A percentile compares a stretch with the other conserved stretches of the same genome.
Conservation (phyloP, 2,797 vertebrate species). For the Euphonia xanthogaster region DNA sequence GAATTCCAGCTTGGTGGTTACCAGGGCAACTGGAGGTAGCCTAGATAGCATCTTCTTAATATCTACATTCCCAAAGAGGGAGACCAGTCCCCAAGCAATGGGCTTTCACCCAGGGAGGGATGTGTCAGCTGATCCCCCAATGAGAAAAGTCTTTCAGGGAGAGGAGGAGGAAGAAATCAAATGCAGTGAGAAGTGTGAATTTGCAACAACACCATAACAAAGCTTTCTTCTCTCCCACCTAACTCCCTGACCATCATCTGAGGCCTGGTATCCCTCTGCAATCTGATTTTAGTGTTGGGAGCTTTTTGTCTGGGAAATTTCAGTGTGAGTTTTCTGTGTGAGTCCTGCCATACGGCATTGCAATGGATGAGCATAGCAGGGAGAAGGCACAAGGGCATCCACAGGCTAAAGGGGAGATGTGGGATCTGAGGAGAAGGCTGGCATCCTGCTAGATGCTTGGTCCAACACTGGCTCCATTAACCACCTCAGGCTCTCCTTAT, state of each 20-base stretch:
- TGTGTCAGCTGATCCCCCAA: not conserved
- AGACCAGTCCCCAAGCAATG: not conserved
- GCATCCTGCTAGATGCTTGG: not conserved
- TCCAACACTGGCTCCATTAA: not conserved
- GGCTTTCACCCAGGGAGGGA: not conserved
- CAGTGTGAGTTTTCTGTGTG: not conserved
- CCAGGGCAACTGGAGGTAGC: not conserved
- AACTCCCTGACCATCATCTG: not conserved
- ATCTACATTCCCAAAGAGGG: rapidly evolving
- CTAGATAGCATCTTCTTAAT: not conserved
- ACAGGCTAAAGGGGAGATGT: not conserved
- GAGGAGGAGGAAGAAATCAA: not conserved
- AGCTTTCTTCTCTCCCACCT: not conserved
- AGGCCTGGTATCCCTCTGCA: not conserved
- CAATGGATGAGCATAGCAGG: not conserved
- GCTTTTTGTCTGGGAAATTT: not conserved
- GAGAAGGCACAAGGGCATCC: not conserved
- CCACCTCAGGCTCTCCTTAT: not conserved
- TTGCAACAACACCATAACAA: not conserved
- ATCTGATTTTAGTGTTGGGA: not conserved
- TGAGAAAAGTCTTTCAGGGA: not conserved
- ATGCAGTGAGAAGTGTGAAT: not conserved
- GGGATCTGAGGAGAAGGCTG: not conserved
- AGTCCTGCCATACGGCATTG: rapidly evolving
- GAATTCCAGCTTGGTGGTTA: not conserved